A percentile compares a stretch with the other conserved stretches of the same genome.
These are phyloP conservation scores for Poecilia velifera DNA, from an alignment of 2,797 vertebrate species.

Conservation along the genomic window DNA sequence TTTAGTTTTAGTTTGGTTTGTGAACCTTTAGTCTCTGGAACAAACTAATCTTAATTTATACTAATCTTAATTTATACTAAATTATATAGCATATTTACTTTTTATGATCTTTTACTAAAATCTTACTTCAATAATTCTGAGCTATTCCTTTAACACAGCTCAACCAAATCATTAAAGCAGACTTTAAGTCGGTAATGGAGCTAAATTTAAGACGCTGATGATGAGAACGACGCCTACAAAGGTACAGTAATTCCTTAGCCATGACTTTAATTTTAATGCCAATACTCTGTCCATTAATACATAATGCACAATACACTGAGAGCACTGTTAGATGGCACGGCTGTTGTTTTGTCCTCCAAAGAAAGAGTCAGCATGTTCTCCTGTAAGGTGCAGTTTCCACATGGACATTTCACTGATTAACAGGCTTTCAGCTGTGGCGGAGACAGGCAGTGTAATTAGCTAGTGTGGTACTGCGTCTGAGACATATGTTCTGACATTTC, in stretches of 20 bases:
- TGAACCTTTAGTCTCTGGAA: not conserved
- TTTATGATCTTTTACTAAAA: not conserved
- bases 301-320: not conserved
- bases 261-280: not conserved
- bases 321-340: not conserved
- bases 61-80: not conserved
- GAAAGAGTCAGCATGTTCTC: constrained; percentile 32
- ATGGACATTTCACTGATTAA: constrained; percentile 39
- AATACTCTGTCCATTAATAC: not conserved
- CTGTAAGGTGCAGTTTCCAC: constrained; percentile 16
- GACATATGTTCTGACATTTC: constrained; percentile 8
- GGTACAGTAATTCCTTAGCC: not conserved
- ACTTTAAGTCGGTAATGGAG: not conserved
- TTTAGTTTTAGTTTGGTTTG: not conserved
- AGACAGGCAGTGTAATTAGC: constrained; percentile 16
- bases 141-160: not conserved
- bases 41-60: not conserved
- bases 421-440: constrained; percentile 11
- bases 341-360: not conserved
- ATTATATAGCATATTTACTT: not conserved
- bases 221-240: not conserved
- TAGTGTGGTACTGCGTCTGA: not conserved
- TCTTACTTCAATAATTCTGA: not conserved
- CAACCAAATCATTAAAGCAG: not conserved
- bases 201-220: not conserved